phyloP scores from a whole-genome alignment of 1,140 invertebrate species.

The Ylistrum balloti region DNA sequence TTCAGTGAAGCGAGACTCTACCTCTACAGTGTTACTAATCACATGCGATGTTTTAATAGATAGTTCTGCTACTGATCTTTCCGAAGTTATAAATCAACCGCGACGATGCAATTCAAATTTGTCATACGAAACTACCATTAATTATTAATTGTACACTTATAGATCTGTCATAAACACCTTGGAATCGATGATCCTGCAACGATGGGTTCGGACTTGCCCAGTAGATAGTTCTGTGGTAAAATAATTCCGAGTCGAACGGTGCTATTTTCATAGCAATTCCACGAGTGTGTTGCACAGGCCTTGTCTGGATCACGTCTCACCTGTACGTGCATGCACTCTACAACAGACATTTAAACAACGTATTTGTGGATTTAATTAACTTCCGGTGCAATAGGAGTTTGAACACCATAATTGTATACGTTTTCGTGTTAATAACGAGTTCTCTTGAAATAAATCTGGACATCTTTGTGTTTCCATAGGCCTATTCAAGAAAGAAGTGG shows the following conservation, averaged over 20 bases:
- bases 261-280: not conserved
- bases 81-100: slow-evolving; percentile 27
- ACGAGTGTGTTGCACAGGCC: not conserved
- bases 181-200: not conserved
- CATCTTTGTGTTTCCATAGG: not conserved
- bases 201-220: not conserved
- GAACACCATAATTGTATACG: not conserved
- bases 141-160: slow-evolving; percentile 24
- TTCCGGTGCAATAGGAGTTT: not conserved
- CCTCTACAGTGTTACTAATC: not conserved
- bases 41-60: not conserved
- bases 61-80: slow-evolving; percentile 14
- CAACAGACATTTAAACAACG: not conserved
- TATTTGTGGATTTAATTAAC: not conserved
- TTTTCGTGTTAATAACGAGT: not conserved
- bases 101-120: slow-evolving; percentile 34
- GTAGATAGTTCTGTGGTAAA: not conserved
- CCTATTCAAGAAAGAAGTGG: not conserved
- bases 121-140: slow-evolving; percentile 26
- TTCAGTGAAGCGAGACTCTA: not conserved
- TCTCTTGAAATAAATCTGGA: slow-evolving; percentile 10
- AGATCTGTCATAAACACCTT: slow-evolving; percentile 37
- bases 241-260: not conserved
- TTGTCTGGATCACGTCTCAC: not conserved
- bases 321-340: slow-evolving; percentile 5